Base-by-base conservation (phyloP, 1,140 invertebrate genomes). In the Hirudo medicinalis region DNA sequence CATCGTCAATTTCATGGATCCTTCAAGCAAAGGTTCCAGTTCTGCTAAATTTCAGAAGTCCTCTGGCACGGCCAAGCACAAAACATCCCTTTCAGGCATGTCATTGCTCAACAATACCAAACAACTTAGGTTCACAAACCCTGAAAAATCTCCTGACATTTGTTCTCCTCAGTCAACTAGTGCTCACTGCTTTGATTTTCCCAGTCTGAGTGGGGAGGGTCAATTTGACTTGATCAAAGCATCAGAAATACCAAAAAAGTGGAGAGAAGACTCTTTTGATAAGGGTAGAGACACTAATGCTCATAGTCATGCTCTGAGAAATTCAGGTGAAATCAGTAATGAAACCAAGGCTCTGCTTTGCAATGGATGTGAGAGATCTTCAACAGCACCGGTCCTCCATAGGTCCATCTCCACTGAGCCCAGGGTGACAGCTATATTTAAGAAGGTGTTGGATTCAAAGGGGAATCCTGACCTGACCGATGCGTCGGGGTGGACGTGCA, bases 1-100 rank as follows among this genome's bases (percentile, higher is more conserved):
- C 36, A 86, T 25, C 32, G 69, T 70, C 19, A 54, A 54, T 20
- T 49, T 70, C 36, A n/a, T 25, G 40, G 22, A 36, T 40, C 32
- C n/a, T 25, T 54, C 43, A 2, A 49, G 54, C 22, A 32, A 22
- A 25, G 17, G 40, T 8, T 25, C 69, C 69, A 19, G 32, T 22
- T 49, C 43, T 11, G 15, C 22, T 13, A 25, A 25, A 25, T 25
- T 25, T 53, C 53, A 27, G 49, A 70, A 70, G 36, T 27, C 22
- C 43, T 25, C 57, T 1, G 22, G 22, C 57, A 20, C 11, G 22
- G 22, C 57, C 1, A 63, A 22, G 20, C 57, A 63, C 57, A 63
- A 32, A n/a, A 32, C 22, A 1, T 63, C 57, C 19, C 4, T 63
- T 20, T 32, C 57, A 20, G 22, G 22, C 3, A 25, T 32, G n/a